Evolutionary conservation across 2,888 invertebrate species (phyloP).

Genomic region (Synergus laeviventris): DNA sequence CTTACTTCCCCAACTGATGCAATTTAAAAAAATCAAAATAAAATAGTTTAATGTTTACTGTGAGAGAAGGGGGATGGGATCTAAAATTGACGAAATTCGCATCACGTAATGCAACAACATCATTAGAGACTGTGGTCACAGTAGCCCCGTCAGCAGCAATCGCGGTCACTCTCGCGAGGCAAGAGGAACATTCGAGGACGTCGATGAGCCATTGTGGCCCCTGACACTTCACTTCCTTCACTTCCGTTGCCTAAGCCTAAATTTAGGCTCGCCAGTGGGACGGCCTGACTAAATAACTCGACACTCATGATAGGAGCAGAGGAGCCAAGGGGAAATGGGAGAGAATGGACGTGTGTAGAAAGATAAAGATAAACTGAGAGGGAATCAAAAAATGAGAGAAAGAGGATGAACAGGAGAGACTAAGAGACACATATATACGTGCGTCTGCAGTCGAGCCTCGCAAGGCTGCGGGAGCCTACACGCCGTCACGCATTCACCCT

Average conservation of each 20-base stretch:
- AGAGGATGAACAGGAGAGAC: conserved; percentile 32
- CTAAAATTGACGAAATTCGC: too few relatives aligned
- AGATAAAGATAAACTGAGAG: background rate
- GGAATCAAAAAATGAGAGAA: conserved; percentile 6
- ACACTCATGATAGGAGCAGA: background rate
- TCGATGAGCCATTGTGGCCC: conserved; percentile 19
- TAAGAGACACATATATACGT: conserved; percentile 43
- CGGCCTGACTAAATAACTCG: background rate
- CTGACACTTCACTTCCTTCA: background rate
- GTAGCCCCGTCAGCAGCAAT: conserved; percentile 11
- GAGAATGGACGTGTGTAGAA: background rate
- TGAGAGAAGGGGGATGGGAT: too few relatives aligned
- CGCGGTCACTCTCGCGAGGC: background rate
- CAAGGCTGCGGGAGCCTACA: conserved; percentile 58
- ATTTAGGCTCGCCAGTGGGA: conserved; percentile 5
- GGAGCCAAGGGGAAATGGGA: background rate
- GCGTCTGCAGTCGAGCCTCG: conserved; percentile 51
- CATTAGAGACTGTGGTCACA: background rate
- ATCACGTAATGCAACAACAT: background rate
- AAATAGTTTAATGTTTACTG: background rate
- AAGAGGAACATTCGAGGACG: background rate
- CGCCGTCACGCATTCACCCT: conserved; percentile 71
- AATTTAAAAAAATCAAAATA: conserved; percentile 2
- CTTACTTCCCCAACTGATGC: conserved; percentile 10
- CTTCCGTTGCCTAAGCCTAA: conserved; percentile 11